phyloP scores from a whole-genome alignment of 2,797 vertebrate species.

The Anniella stebbinsi region DNA sequence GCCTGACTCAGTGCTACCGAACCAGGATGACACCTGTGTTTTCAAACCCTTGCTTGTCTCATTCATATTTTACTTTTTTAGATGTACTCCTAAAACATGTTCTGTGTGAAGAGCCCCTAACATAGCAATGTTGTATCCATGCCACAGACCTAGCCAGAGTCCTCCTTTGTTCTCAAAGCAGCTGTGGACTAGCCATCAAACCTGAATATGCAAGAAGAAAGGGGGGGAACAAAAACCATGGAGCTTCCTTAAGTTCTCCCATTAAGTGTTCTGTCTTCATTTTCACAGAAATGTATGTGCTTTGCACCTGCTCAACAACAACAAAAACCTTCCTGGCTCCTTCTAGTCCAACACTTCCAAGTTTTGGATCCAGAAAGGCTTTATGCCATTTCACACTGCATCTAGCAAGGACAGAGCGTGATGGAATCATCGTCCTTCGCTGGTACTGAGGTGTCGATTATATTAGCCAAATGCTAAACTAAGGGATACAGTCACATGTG shows the following conservation, averaged over 20 bases:
- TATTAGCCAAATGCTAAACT: rapidly evolving
- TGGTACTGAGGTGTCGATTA: background rate
- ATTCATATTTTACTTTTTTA: background rate
- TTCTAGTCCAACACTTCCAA: background rate
- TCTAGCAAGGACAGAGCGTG: background rate
- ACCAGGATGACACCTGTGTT: background rate
- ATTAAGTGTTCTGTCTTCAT: background rate
- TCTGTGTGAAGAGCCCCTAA: background rate
- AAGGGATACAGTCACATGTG: background rate
- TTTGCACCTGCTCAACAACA: background rate
- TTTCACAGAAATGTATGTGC: background rate
- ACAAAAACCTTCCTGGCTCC: background rate
- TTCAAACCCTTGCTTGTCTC: background rate
- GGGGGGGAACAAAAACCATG: too few relatives aligned
- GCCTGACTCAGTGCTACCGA: background rate
- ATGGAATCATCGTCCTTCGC: rapidly evolving
- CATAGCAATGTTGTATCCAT: background rate
- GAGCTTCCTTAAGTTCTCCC: too few relatives aligned
- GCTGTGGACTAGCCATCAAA: background rate
- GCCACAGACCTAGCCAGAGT: background rate
- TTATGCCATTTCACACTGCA: background rate
- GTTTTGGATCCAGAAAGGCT: background rate
- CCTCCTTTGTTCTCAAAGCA: background rate
- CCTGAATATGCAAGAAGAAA: background rate
- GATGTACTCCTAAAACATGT: background rate